Base-by-base conservation (phyloP, 2,113 vertebrate species). In the Lates calcarifer region DNA sequence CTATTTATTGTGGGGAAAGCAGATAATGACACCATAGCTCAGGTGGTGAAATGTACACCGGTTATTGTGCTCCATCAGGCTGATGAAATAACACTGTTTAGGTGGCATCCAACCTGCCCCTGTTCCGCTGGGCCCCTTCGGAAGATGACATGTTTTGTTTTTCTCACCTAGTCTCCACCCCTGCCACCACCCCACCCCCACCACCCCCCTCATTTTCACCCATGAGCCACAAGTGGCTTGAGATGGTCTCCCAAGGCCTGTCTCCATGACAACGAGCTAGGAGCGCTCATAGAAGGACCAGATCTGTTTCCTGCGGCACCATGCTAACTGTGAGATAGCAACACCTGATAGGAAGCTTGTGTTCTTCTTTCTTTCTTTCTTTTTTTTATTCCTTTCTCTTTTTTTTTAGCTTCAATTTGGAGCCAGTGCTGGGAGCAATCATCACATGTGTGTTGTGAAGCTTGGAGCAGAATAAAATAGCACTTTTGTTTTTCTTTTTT, bases 31-130 rank as follows among this genome's bases (percentile, higher is more conserved):
- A 87, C 79, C 83, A 29, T 26, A 91, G 91, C 92, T 89, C 91
- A 91, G 93, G 90, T 92, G 90, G 90, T 87, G 91, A 89, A 91
- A 93, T 79, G 72, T 37, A 91, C 88, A 93, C 90, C 69, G 29
- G 83, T 93, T 89, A 92, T 93, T 93, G 91, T 90, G 84, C 81
- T 76, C 91, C 86, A 89, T 87, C 90, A 85, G 79, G 79, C 81
- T 92, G 90, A 93, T 89, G 91, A 87, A 94, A 94, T 92, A 89
- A 89, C 87, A 76, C 62, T 86, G 89, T 84, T 91, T 79, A 87
- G 83, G 77, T 87, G 84, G 83, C 84, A 72, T 79, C 78, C 84
- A 72, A 76, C 77, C 84, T 81, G 84, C 57, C 78, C 86, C 84
- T 47, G 77, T 78, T 89, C 83, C 78, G 5, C 82, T 60, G 86